Percentiles rank a stretch among this genome's conserved stretches.
These are phyloP conservation scores for Spilosoma lubricipeda DNA, from an alignment of 2,888 invertebrate species.

Conservation along the genomic window DNA sequence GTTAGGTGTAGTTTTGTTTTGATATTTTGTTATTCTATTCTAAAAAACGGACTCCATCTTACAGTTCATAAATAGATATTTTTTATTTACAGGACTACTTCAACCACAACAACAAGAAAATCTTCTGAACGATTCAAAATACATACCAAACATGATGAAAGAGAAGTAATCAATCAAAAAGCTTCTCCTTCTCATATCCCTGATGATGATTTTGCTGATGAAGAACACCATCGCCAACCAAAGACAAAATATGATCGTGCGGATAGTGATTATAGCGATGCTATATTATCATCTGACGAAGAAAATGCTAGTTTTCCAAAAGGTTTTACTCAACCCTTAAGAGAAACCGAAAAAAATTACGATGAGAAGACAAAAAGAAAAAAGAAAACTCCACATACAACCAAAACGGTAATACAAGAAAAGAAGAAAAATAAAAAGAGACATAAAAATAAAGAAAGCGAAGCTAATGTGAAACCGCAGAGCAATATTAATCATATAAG, in stretches of 20 bases:
- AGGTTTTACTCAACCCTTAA: slow-evolving; percentile 4
- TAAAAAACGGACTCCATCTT: too few relatives aligned
- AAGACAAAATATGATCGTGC: background rate
- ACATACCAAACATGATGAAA: background rate
- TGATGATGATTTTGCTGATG: background rate
- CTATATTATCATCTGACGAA: background rate
- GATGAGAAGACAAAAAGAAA: background rate
- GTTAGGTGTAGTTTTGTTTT: too few relatives aligned
- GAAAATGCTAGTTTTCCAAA: background rate
- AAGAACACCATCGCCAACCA: background rate
- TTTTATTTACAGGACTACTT: background rate
- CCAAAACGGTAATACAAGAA: background rate
- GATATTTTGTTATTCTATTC: too few relatives aligned
- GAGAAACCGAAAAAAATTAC: background rate
- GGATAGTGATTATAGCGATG: background rate
- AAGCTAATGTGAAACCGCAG: background rate
- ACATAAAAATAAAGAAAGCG: background rate
- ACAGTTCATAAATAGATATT: background rate
- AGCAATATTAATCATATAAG: background rate
- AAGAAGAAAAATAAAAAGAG: background rate
- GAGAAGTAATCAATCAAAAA: background rate
- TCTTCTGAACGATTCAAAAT: background rate
- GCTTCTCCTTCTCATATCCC: background rate
- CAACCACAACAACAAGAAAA: background rate
- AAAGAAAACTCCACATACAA: background rate